phyloP scores from a whole-genome alignment of 2,113 vertebrate genomes.

The Pelobates fuscus region DNA sequence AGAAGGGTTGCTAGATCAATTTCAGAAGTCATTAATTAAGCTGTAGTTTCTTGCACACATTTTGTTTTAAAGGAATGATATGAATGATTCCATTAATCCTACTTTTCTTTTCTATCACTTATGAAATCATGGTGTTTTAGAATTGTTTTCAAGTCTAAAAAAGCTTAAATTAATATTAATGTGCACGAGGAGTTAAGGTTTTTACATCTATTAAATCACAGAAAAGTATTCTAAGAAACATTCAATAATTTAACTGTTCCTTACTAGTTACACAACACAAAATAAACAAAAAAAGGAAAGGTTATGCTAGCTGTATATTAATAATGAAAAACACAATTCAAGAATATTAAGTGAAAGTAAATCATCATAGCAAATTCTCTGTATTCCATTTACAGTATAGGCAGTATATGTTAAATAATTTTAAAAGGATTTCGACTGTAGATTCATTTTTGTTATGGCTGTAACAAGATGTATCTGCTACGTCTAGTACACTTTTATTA shows the following conservation, averaged over 20 bases:
- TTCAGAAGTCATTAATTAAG: conserved; percentile 37
- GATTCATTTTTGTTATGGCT: too few species aligned
- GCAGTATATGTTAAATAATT: too few species aligned
- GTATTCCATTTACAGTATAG: too few species aligned
- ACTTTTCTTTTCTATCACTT: conserved; percentile 13
- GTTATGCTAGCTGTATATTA: neutral
- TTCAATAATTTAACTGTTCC: conserved; percentile 5
- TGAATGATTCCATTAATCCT: conserved; percentile 32
- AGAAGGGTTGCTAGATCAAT: conserved; percentile 33
- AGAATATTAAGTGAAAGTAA: neutral
- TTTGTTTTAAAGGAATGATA: neutral
- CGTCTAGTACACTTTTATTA: too few species aligned
- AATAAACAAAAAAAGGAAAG: neutral
- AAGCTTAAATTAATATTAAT: conserved; percentile 11
- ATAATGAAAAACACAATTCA: neutral
- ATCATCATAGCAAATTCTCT: neutral
- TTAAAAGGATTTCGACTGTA: too few species aligned
- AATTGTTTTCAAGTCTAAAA: conserved; percentile 20
- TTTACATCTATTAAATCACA: neutral
- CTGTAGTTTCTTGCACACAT: conserved; percentile 14
- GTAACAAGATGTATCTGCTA: too few species aligned
- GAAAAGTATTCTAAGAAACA: conserved; percentile 11
- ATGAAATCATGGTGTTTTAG: conserved; percentile 2
- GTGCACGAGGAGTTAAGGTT: neutral
- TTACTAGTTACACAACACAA: neutral